phyloP scores from a whole-genome alignment of 2,797 vertebrate species.

The Gouania willdenowi region DNA sequence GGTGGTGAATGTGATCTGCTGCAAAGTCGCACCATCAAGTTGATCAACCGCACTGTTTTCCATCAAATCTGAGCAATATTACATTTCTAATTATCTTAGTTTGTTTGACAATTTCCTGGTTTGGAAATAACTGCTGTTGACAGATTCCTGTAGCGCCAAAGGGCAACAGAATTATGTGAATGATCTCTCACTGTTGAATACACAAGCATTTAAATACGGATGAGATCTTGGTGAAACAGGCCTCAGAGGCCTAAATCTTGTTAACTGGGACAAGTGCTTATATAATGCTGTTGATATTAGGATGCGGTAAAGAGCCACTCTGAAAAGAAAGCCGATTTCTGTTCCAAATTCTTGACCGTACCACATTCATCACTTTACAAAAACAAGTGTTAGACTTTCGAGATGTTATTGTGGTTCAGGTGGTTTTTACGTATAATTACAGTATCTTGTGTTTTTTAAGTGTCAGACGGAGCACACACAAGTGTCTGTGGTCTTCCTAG shows the following conservation, averaged over 20 bases:
- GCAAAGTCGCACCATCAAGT: fast-evolving
- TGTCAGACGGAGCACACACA: constrained; percentile 35
- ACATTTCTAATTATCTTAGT: neutral
- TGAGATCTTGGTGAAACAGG: neutral
- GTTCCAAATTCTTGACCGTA: neutral
- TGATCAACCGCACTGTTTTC: neutral
- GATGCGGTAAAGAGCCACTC: no score
- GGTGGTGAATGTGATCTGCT: neutral
- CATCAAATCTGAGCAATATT: neutral
- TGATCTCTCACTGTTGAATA: neutral
- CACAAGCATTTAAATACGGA: neutral
- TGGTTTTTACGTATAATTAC: constrained; percentile 48
- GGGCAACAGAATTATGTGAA: neutral
- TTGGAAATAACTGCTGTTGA: neutral
- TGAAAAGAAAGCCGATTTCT: no score
- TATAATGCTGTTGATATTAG: neutral
- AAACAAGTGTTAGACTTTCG: no score
- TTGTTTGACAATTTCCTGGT: neutral
- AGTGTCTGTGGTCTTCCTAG: constrained; percentile 37
- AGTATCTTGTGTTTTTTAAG: constrained; percentile 41
- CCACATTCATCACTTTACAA: no score
- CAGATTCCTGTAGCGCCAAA: neutral
- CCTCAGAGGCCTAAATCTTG: neutral
- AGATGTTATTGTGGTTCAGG: constrained; percentile 54
- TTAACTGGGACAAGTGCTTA: neutral